These are phyloP conservation scores for Muscina levida DNA, from an alignment of 2,888 invertebrate genomes.

Conservation along the genomic window DNA sequence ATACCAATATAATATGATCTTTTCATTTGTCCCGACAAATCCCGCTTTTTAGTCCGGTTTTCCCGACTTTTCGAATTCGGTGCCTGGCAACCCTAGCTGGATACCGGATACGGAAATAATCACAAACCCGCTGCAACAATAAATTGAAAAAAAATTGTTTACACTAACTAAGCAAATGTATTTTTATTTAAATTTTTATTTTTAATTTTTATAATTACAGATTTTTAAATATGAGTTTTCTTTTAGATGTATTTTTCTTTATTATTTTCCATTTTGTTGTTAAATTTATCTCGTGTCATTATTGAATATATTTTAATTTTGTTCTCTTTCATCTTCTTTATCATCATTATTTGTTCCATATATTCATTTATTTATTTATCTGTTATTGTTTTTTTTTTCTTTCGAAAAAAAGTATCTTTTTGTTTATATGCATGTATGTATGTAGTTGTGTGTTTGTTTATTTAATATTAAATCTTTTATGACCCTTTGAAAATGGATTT, in stretches of 20 bases:
- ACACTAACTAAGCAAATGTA: conserved; percentile 71
- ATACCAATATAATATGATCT: too few species aligned
- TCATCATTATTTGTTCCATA: conserved; percentile 51
- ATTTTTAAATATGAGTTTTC: conserved; percentile 68
- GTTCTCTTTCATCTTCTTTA: conserved; percentile 41
- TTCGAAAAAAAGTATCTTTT: conserved; percentile 48
- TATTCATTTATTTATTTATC: conserved; percentile 28
- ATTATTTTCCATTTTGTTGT: conserved; percentile 57
- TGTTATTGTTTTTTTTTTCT: conserved; percentile 49
- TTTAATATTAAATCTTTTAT: conserved; percentile 52
- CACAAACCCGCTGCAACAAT: not conserved
- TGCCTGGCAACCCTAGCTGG: too few species aligned
- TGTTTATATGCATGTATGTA: conserved; percentile 36
- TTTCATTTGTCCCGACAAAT: too few species aligned
- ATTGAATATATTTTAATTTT: conserved; percentile 42
- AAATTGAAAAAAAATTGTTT: conserved; percentile 56
- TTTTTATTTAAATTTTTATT: conserved; percentile 69
- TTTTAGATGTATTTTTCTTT: conserved; percentile 58
- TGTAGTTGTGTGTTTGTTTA: conserved; percentile 44
- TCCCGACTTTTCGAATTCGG: too few species aligned
- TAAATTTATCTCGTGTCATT: conserved; percentile 54
- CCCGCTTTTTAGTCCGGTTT: too few species aligned
- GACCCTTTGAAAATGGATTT: conserved; percentile 43
- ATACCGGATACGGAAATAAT: too few species aligned
- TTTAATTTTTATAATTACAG: conserved; percentile 69